phyloP scores from a whole-genome alignment of 2,888 invertebrate genomes.

The Acrobasis suavella region DNA sequence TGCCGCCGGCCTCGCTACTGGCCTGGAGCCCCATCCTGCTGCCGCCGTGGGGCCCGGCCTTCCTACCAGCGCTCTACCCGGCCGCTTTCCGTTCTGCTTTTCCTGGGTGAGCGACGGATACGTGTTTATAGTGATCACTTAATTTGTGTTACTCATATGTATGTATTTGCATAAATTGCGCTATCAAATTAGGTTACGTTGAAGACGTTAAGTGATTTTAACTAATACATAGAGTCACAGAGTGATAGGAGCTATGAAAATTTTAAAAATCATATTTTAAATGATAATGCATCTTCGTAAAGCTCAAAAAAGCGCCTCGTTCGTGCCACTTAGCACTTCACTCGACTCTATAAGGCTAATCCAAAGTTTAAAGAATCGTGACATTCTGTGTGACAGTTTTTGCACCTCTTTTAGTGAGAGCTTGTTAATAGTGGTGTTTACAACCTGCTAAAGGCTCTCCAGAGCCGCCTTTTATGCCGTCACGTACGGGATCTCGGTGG shows the following conservation, averaged over 20 bases:
- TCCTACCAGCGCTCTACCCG: conserved; percentile 87
- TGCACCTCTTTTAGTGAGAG: conserved; percentile 60
- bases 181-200: neutral
- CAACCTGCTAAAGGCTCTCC: conserved; percentile 70
- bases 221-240: no score
- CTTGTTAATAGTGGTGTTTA: conserved; percentile 73
- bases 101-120: conserved; percentile 85
- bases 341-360: conserved; percentile 25
- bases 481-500: conserved; percentile 68
- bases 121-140: conserved; percentile 30
- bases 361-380: conserved; percentile 37
- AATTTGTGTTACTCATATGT: conserved; percentile 5
- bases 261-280: neutral
- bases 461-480: conserved; percentile 65
- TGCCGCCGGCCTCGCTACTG: conserved; percentile 85
- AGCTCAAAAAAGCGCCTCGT: conserved; percentile 3
- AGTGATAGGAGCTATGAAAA: no score
- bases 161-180: neutral
- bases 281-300: neutral
- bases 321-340: conserved; percentile 24
- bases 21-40: conserved; percentile 89
- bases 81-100: conserved; percentile 87
- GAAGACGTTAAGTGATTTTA: neutral
- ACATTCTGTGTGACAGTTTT: conserved; percentile 58
- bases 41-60: conserved; percentile 89